Evolutionary conservation across 2,797 vertebrate species (phyloP).

Genomic region (Lepilemur ruficaudatus): DNA sequence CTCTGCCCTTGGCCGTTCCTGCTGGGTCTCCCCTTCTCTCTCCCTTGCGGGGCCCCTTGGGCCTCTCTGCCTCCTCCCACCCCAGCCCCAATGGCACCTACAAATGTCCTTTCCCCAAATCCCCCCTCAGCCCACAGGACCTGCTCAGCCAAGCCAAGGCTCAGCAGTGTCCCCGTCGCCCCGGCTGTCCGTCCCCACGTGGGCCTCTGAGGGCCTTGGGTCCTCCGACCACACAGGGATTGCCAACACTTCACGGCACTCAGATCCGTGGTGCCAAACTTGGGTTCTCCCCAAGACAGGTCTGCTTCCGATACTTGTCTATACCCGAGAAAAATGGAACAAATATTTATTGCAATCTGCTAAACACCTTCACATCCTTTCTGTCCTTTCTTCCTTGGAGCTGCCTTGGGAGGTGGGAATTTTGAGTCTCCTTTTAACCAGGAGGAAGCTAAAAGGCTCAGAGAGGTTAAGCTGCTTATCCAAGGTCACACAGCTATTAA

Average conservation of each 20-base stretch:
- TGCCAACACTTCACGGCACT: neutral
- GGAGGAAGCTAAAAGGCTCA: neutral
- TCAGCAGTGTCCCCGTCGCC: neutral
- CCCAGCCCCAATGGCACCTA: neutral
- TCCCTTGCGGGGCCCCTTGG: neutral
- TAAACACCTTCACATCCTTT: neutral
- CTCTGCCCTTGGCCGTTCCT: accelerated
- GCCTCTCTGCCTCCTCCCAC: too few species aligned
- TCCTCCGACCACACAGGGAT: neutral
- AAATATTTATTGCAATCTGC: neutral
- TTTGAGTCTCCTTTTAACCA: neutral
- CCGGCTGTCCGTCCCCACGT: neutral
- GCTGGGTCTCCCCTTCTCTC: neutral
- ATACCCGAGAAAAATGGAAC: neutral
- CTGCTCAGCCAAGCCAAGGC: neutral
- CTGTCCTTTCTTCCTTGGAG: neutral
- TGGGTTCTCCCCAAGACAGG: too few species aligned
- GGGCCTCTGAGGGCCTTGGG: neutral
- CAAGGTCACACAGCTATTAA: neutral
- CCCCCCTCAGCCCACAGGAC: neutral
- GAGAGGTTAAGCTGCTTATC: neutral
- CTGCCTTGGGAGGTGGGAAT: neutral
- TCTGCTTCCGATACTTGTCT: neutral
- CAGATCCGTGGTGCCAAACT: neutral
- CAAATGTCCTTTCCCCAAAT: neutral